phyloP scores from a whole-genome alignment of 2,113 vertebrate genomes.

The Mus spicilegus region DNA sequence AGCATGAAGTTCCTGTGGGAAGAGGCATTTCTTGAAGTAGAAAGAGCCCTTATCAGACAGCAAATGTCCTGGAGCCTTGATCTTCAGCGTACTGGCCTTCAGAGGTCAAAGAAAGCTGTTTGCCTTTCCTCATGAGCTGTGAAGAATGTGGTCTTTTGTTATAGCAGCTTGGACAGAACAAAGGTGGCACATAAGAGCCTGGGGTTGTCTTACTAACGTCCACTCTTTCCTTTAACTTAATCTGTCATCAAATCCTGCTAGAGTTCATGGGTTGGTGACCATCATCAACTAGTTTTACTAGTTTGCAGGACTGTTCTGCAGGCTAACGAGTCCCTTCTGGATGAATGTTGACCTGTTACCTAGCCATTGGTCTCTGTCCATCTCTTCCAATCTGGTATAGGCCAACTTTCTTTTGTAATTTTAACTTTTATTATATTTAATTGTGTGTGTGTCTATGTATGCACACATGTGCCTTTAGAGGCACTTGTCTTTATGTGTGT shows the following conservation, averaged over 20 bases:
- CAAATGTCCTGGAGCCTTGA: background rate
- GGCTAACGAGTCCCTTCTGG: background rate
- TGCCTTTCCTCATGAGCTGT: background rate
- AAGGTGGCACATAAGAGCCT: background rate
- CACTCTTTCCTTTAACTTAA: background rate
- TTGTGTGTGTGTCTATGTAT: background rate
- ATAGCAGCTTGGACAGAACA: background rate
- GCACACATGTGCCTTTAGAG: background rate
- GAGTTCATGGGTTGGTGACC: background rate
- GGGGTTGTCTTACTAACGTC: background rate
- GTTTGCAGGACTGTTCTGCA: too few species aligned
- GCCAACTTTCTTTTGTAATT: background rate
- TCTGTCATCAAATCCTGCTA: background rate
- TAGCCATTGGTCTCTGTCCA: background rate
- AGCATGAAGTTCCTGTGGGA: background rate
- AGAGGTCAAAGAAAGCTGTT: background rate
- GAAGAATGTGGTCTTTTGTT: background rate
- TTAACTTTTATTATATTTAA: background rate
- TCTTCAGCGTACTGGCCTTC: background rate
- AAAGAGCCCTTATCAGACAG: background rate
- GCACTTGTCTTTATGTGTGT: background rate
- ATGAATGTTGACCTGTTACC: background rate
- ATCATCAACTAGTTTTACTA: background rate
- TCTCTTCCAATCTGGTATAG: background rate
- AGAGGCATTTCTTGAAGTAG: background rate